phyloP scores from a whole-genome alignment of 2,113 vertebrate species.

The Chamaea fasciata region DNA sequence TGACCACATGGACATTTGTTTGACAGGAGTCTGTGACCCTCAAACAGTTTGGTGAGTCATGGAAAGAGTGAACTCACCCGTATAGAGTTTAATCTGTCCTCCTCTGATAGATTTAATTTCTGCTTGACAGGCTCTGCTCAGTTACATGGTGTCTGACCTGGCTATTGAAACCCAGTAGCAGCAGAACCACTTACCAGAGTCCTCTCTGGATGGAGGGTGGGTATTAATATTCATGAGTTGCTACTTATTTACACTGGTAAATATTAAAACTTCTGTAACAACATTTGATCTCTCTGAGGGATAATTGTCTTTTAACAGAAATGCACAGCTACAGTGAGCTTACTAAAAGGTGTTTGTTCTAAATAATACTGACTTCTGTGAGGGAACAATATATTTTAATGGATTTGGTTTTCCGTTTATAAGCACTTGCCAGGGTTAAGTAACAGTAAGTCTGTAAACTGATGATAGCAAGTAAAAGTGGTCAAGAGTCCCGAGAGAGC shows the following conservation, averaged over 20 bases:
- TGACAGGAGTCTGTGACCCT: constrained; percentile 54
- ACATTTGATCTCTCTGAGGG: not conserved
- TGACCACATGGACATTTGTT: constrained; percentile 56
- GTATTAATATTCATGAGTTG: constrained; percentile 31
- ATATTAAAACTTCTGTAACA: not conserved
- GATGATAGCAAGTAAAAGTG: not conserved
- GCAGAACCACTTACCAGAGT: not conserved
- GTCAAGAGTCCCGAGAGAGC: not conserved
- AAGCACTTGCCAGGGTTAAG: not conserved
- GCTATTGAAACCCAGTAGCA: constrained; percentile 60
- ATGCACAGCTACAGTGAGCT: not conserved
- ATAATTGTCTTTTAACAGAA: not conserved
- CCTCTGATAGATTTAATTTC: constrained; percentile 55
- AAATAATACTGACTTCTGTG: not conserved
- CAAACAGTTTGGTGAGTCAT: constrained; percentile 59
- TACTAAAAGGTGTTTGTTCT: not conserved
- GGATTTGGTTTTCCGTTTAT: not conserved
- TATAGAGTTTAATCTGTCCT: constrained; percentile 51
- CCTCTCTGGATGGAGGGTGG: not conserved
- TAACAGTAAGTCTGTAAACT: not conserved
- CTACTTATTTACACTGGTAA: constrained; percentile 51
- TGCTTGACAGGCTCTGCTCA: constrained; percentile 7
- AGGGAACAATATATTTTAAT: not conserved
- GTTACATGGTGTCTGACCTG: constrained; percentile 49
- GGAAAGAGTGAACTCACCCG: constrained; percentile 60